These are phyloP conservation scores for Spinus olivaceus DNA, from an alignment of 2,797 vertebrate genomes.

Conservation along the genomic window DNA sequence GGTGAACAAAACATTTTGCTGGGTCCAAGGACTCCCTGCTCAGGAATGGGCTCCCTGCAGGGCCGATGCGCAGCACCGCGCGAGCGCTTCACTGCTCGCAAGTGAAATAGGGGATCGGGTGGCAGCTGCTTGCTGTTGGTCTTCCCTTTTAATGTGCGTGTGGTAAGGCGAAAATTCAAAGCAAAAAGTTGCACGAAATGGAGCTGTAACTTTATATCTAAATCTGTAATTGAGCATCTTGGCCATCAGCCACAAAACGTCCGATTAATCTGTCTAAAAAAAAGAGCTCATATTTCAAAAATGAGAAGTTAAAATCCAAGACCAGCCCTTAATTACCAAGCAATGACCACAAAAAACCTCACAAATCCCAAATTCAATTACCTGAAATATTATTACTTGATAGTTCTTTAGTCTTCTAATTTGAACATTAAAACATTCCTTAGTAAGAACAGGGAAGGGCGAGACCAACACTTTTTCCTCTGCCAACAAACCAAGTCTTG, in stretches of 20 bases:
- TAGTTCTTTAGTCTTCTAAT: background rate
- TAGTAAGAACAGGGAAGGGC: background rate
- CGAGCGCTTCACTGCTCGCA: background rate
- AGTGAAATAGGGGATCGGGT: accelerated
- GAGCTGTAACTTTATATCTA: background rate
- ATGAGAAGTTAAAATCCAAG: background rate
- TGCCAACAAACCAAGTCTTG: background rate
- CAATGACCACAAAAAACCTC: background rate
- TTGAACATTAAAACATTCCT: background rate
- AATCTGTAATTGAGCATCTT: background rate
- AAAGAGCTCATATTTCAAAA: background rate
- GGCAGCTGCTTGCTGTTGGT: background rate
- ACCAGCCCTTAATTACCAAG: background rate
- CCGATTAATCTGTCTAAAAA: background rate
- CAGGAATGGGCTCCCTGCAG: background rate
- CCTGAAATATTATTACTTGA: background rate
- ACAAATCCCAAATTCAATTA: background rate
- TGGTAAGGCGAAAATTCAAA: conserved; percentile 21
- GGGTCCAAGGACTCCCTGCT: background rate
- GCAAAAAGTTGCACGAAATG: background rate
- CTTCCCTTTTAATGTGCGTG: background rate
- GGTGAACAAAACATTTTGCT: background rate
- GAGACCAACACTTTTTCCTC: background rate
- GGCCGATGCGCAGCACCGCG: accelerated
- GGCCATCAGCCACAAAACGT: background rate